Evolutionary conservation across 2,113 vertebrate genomes (phyloP).

Genomic region (Dasyprocta punctata): DNA sequence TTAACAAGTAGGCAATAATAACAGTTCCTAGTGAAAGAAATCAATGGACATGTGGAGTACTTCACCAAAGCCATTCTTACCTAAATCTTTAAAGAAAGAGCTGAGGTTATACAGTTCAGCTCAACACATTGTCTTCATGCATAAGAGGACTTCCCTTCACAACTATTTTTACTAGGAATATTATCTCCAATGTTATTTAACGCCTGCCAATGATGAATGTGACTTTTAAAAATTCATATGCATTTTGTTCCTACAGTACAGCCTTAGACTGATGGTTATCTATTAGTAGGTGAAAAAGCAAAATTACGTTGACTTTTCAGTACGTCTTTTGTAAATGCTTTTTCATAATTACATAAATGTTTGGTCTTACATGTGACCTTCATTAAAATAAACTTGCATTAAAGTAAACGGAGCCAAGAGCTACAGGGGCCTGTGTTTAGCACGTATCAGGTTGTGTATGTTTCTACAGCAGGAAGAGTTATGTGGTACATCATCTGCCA

Average conservation of each 20-base stretch:
- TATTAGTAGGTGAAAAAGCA: slow-evolving; percentile 20
- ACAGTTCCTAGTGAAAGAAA: slow-evolving; percentile 68
- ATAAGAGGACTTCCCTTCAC: neutral
- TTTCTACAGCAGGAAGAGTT: slow-evolving; percentile 52
- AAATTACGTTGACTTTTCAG: slow-evolving; percentile 39
- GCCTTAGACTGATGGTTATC: neutral
- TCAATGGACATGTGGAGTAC: slow-evolving; percentile 37
- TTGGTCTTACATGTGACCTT: slow-evolving; percentile 15
- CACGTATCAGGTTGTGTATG: neutral
- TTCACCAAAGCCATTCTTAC: neutral
- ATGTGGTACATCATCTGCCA: slow-evolving; percentile 69
- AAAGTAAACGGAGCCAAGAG: neutral
- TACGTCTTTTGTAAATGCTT: slow-evolving; percentile 39
- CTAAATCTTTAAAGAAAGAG: slow-evolving; percentile 32
- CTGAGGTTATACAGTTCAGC: neutral
- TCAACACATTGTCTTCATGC: neutral
- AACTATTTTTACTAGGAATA: neutral
- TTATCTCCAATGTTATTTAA: neutral
- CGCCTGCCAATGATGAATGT: neutral
- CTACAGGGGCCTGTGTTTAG: slow-evolving; percentile 15
- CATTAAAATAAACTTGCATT: slow-evolving; percentile 55
- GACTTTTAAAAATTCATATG: neutral
- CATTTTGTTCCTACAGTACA: neutral
- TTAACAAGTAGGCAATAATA: slow-evolving; percentile 72
- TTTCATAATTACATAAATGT: slow-evolving; percentile 31